Percentiles rank a stretch among this genome's conserved stretches.
Conservation (phyloP, 2,888 invertebrate species). For the Apomyelois bistriatella region DNA sequence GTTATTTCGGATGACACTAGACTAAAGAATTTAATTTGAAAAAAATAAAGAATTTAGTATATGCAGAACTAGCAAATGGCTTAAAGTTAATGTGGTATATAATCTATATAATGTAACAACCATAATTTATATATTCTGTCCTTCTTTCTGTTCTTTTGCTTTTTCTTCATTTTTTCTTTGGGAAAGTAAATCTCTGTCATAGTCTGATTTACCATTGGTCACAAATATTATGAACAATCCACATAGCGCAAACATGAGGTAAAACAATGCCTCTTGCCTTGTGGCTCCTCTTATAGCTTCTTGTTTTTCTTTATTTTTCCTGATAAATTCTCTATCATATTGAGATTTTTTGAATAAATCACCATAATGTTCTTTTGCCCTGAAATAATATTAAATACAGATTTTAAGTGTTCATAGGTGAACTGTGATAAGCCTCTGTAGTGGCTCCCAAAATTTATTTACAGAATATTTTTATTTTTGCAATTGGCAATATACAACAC, state of each 20-base stretch:
- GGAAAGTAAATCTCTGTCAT: slow-evolving; percentile 38
- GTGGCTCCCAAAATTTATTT: no score
- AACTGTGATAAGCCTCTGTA: no score
- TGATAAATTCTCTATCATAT: slow-evolving; percentile 44
- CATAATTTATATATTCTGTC: background rate
- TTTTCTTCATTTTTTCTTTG: slow-evolving; percentile 4
- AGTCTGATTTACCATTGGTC: slow-evolving; percentile 45
- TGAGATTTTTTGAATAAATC: slow-evolving; percentile 46
- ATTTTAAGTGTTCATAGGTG: no score
- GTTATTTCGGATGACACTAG: no score
- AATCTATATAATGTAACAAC: background rate
- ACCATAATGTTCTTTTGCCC: slow-evolving; percentile 77
- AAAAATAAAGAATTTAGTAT: no score
- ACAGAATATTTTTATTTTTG: no score
- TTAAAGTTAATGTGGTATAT: no score
- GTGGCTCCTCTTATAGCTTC: slow-evolving; percentile 22
- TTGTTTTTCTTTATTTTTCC: slow-evolving; percentile 30
- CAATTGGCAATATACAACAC: no score
- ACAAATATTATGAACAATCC: slow-evolving; percentile 40
- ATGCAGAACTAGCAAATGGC: no score
- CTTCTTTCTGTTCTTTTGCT: background rate
- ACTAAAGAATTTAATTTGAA: no score
- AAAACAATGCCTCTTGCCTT: slow-evolving; percentile 48
- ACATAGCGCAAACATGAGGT: slow-evolving; percentile 36
- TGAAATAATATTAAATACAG: slow-evolving; percentile 33